Evolutionary conservation across 2,797 vertebrate species (phyloP), one percentile per base, ranked within the genome.

Genomic region (Chloroceryle amazona): DNA sequence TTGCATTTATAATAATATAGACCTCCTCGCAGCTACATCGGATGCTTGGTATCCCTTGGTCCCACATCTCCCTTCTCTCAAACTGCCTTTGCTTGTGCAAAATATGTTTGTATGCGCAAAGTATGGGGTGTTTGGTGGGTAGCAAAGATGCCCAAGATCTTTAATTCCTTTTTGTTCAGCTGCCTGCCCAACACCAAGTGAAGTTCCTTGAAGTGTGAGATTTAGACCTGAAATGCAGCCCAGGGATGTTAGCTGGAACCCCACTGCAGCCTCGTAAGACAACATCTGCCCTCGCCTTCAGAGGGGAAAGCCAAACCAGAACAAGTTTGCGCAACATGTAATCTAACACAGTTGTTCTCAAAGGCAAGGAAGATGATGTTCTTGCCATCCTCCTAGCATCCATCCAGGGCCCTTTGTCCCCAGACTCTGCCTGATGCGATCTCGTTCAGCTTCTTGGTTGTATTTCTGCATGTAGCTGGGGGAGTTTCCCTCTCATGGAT

Each of bases 271-370:
- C 54, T 83, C 51, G 4, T 47, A 74, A 70, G 44, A 39, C 39
- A 89, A 88, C 65, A 91, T 89, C 79, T 93, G 84, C 72, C 79
- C 72, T 75, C 2, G 15, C 8, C 62, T 74, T 80, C 28, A 2
- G 10, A 79, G 60, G 39, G 35, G 44, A 73, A 92, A 90, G 85
- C 49, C 60, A 72, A 84, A 91, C 31, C 87, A 66, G 82, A 83
- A 66, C 0, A 1, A 15, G 25, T 33, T 94, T 79, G 28, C 11
- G 1, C 84, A 85, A 93, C 2, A 1, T 1, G 33, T 79, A 94
- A 95, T 93, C 15, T 0, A 92, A 89, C 55, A 81, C 86, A 93
- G 51, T 96, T 92, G 80, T 47, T 90, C 72, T 73, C 41, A 68
- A 52, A 86, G 70, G 35, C 8, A 0, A 81, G 61, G 35, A 61